phyloP scores from a whole-genome alignment of 2,113 vertebrate species.

The Jaculus jaculus region DNA sequence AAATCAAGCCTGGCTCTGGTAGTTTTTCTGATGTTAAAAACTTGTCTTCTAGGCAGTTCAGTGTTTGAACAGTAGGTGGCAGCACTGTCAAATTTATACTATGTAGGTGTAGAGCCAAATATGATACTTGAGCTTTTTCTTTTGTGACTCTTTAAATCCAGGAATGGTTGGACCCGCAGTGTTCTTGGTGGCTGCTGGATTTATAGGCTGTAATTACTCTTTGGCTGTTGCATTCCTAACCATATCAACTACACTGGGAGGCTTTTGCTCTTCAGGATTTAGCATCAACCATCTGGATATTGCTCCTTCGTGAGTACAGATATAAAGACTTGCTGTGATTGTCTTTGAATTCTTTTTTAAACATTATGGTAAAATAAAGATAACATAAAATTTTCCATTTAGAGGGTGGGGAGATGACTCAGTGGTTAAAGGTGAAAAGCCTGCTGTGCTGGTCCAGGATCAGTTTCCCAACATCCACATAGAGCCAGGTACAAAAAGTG shows the following conservation, averaged over 20 bases:
- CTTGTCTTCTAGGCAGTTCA: constrained; percentile 3
- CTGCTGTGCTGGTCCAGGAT: too few relatives aligned
- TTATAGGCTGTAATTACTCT: constrained; percentile 91
- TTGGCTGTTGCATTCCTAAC: constrained; percentile 93
- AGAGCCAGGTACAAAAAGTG: too few relatives aligned
- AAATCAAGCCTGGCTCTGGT: not conserved
- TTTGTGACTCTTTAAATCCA: constrained; percentile 71
- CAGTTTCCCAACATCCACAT: too few relatives aligned
- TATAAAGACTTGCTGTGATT: constrained; percentile 18
- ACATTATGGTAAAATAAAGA: not conserved
- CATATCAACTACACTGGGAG: constrained; percentile 93
- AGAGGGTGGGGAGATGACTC: not conserved
- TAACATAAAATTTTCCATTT: not conserved
- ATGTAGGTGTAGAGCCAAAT: not conserved
- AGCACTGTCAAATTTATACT: constrained; percentile 28
- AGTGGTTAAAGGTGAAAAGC: not conserved
- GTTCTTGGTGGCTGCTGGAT: constrained; percentile 94
- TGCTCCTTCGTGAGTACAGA: constrained; percentile 95
- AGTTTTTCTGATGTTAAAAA: not conserved
- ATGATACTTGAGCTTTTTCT: not conserved
- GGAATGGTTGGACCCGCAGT: constrained; percentile 95
- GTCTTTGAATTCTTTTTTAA: not conserved
- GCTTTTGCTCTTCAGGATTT: constrained; percentile 93
- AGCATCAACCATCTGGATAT: constrained; percentile 98
- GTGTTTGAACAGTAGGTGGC: constrained; percentile 79